Percentiles rank a stretch among this genome's conserved stretches.
Evolutionary conservation across 2,113 vertebrate genomes (phyloP).

Genomic region (Bettongia penicillata): DNA sequence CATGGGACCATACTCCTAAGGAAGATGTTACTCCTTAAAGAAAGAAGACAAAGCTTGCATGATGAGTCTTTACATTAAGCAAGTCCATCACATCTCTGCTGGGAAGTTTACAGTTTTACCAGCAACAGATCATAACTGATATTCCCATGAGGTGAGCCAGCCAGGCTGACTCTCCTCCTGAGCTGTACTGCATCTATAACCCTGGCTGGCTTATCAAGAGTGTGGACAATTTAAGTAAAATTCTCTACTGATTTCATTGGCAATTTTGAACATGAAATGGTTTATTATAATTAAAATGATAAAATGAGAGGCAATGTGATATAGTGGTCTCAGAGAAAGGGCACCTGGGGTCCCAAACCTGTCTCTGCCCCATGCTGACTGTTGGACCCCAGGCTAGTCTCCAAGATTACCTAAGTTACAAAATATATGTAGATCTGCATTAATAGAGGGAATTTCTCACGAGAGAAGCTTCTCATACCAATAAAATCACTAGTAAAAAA

Average conservation of each 20-base stretch:
- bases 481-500: background rate
- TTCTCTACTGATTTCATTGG: background rate
- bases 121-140: slow-evolving; percentile 13
- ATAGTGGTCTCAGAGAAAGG: background rate
- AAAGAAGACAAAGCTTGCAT: slow-evolving; percentile 8
- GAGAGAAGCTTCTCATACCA: background rate
- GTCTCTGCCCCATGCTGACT: background rate
- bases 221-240: slow-evolving; percentile 7
- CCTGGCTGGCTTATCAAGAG: background rate
- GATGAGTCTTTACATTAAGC: slow-evolving; percentile 6
- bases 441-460: background rate
- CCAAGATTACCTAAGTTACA: slow-evolving; percentile 20
- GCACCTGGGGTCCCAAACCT: background rate
- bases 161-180: background rate
- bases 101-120: slow-evolving; percentile 16
- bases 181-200: background rate
- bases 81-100: background rate
- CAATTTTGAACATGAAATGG: slow-evolving; percentile 31
- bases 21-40: slow-evolving; percentile 43
- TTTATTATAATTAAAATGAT: background rate
- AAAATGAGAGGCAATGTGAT: background rate
- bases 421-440: background rate
- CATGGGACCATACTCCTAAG: background rate
- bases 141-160: background rate
- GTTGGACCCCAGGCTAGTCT: background rate